Evolutionary conservation across 1,140 invertebrate species (phyloP).

Genomic region (Pseudomyrmex flavicornis): DNA sequence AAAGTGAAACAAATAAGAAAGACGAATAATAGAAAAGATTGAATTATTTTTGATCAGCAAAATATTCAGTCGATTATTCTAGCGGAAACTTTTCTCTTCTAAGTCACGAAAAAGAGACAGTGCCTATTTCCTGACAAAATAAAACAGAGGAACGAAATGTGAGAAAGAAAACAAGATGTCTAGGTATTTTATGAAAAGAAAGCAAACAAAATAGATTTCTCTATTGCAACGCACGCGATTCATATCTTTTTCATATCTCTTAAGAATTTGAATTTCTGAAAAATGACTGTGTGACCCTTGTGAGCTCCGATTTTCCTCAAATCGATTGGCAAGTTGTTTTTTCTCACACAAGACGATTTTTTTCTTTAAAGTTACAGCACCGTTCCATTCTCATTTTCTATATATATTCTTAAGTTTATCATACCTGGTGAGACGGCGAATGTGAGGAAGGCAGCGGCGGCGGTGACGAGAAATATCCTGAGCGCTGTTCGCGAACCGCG

Average conservation of each 20-base stretch:
- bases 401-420: not conserved
- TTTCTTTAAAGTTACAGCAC: conserved; percentile 20
- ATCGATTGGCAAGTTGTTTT: not conserved
- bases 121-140: not conserved
- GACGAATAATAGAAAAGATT: no score
- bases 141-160: not conserved
- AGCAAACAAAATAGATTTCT: not conserved
- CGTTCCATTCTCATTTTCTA: conserved; percentile 3
- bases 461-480: conserved; percentile 68
- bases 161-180: not conserved
- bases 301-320: not conserved
- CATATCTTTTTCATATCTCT: no score
- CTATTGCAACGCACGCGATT: not conserved
- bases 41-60: no score
- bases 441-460: conserved; percentile 71
- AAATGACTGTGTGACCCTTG: no score
- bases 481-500: conserved; percentile 57
- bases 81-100: not conserved
- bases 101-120: not conserved
- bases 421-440: conserved; percentile 71
- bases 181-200: not conserved
- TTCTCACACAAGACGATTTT: not conserved
- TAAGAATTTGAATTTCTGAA: no score
- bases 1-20: no score
- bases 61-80: not conserved